Evolutionary conservation across 1,140 invertebrate genomes (phyloP).

Genomic region (Hirudo medicinalis): DNA sequence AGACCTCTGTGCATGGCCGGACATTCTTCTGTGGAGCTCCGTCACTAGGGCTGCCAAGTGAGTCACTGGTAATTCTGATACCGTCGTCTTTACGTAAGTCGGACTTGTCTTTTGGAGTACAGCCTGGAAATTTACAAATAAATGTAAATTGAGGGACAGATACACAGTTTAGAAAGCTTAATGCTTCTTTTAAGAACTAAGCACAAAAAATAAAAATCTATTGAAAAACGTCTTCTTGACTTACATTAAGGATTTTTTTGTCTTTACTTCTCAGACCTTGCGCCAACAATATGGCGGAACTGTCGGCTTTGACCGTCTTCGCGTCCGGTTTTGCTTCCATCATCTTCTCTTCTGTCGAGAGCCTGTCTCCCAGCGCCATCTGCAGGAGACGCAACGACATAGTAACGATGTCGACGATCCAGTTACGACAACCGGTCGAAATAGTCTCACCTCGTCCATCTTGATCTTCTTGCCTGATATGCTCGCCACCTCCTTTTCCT

Average conservation of each 20-base stretch:
- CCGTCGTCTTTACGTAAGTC: slow-evolving; percentile 33
- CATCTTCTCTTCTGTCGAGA: slow-evolving; percentile 34
- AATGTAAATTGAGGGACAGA: background rate
- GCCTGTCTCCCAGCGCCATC: slow-evolving; percentile 36
- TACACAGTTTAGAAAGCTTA: background rate
- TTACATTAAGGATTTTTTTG: slow-evolving; percentile 34
- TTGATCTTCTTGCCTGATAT: no score
- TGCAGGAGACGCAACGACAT: slow-evolving; percentile 20
- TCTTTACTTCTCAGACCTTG: slow-evolving; percentile 38
- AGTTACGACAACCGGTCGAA: background rate
- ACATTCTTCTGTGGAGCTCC: slow-evolving; percentile 32
- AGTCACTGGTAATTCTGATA: slow-evolving; percentile 30
- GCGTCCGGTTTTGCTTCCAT: slow-evolving; percentile 22
- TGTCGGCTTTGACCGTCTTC: slow-evolving; percentile 29
- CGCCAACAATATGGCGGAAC: slow-evolving; percentile 30
- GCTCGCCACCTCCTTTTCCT: no score
- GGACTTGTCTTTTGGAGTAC: slow-evolving; percentile 31
- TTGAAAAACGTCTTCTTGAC: no score
- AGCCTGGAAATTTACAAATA: slow-evolving; percentile 28
- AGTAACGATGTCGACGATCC: background rate
- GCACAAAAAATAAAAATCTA: no score
- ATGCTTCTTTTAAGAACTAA: no score
- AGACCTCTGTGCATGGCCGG: slow-evolving; percentile 31
- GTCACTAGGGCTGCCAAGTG: slow-evolving; percentile 33
- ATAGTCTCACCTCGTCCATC: no score